Conservation (phyloP, 2,888 invertebrate genomes). For the Salpingus planirostris region DNA sequence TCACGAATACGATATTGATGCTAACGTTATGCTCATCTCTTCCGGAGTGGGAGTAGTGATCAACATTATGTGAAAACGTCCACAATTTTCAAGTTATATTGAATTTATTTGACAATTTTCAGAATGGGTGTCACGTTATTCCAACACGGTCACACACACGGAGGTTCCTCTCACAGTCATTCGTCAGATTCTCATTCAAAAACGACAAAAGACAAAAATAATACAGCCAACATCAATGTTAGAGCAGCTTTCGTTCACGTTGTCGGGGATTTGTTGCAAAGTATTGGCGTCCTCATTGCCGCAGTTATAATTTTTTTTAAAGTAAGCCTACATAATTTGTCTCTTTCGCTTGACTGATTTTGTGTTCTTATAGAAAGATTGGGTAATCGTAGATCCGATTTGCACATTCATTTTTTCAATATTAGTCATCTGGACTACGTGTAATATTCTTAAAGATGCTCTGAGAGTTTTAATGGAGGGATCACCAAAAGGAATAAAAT, state of each 20-base stretch:
- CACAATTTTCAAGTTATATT: too few relatives aligned
- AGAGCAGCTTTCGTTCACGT: constrained; percentile 96
- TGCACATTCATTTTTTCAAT: constrained; percentile 95
- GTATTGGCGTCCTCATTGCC: constrained; percentile 87
- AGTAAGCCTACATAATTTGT: constrained; percentile 42
- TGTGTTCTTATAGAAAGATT: constrained; percentile 60
- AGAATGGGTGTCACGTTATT: constrained; percentile 95
- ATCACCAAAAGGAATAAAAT: constrained; percentile 66
- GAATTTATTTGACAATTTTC: constrained; percentile 24
- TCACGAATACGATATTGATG: constrained; percentile 78
- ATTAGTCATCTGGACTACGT: constrained; percentile 86
- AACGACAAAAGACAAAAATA: constrained; percentile 23
- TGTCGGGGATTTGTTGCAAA: constrained; percentile 84
- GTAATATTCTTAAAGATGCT: constrained; percentile 88
- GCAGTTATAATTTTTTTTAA: constrained; percentile 85
- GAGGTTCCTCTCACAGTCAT: constrained; percentile 23
- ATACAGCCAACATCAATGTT: constrained; percentile 81
- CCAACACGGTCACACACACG: constrained; percentile 66
- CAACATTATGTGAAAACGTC: constrained; percentile 76
- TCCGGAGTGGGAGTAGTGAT: constrained; percentile 88
- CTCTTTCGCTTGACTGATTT: not conserved
- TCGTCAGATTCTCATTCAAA: constrained; percentile 20
- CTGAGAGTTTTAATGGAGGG: constrained; percentile 93
- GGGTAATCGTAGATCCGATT: constrained; percentile 90
- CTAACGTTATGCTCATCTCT: constrained; percentile 84